Evolutionary conservation across 2,888 invertebrate genomes (phyloP).

Genomic region (Stramonita haemastoma): DNA sequence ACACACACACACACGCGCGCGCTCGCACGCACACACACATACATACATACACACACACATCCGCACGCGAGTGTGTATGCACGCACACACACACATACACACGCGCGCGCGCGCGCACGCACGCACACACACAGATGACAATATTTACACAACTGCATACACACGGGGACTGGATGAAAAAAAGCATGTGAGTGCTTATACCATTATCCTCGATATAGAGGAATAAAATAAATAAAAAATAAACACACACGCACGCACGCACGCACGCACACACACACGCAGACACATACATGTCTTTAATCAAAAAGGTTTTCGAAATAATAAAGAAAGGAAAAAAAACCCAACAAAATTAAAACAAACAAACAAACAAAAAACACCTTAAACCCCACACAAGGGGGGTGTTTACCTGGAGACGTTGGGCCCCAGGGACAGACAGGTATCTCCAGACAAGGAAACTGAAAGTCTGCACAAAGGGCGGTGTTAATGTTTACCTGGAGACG

Average conservation of each 20-base stretch:
- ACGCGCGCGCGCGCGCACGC: not conserved
- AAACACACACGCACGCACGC: not conserved
- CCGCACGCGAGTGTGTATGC: not conserved
- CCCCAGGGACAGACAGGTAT: too few species aligned
- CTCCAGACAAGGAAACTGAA: too few species aligned
- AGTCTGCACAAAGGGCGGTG: too few species aligned
- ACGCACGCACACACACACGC: not conserved
- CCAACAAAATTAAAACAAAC: too few species aligned
- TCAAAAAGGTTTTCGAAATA: not conserved
- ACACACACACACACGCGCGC: not conserved
- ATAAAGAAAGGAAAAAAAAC: too few species aligned
- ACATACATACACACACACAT: conserved; percentile 20
- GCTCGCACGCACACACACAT: not conserved
- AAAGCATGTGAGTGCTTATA: too few species aligned
- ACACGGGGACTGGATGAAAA: not conserved
- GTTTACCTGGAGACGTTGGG: too few species aligned
- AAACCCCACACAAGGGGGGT: too few species aligned
- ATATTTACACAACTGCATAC: too few species aligned
- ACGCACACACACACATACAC: conserved; percentile 10
- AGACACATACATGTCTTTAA: not conserved
- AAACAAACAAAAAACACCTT: too few species aligned
- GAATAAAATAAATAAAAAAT: not conserved
- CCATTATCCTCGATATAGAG: too few species aligned
- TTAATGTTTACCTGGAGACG: too few species aligned
- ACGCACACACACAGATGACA: not conserved